Base-by-base conservation (phyloP, 2,113 vertebrate species). In the Malurus alboscapulatus region DNA sequence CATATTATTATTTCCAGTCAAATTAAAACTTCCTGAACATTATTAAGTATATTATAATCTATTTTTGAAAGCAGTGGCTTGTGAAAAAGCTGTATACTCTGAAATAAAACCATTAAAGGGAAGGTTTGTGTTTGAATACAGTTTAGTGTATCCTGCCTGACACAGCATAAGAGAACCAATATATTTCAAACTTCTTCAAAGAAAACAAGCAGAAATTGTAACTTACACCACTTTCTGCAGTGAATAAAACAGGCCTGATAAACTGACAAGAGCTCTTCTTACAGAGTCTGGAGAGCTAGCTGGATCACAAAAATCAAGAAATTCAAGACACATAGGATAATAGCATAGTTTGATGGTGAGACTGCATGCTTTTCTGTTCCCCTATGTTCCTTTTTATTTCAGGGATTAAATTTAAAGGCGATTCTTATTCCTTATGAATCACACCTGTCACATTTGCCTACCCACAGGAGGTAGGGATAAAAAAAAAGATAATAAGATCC, bases 331-430 rank as follows among this genome's bases (percentile, higher is more conserved):
- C 29, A 57, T 1, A 85, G 54, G 51, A 84, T 30, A 87, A 86
- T 12, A 25, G 54, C 42, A 82, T 20, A 57, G n/a, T 72, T 82
- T 27, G 62, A 88, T 78, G 68, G 88, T 25, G n/a, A 87, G 73
- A 78, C 42, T 50, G 54, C 44, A 34, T 7, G 38, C 50, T 51
- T 80, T 77, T 62, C 63, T 51, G 14, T 57, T 92, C 53, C 59
- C 18, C 45, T 29, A 81, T n/a, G 48, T 20, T 84, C 61, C 40
- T 55, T 94, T 90, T 74, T 65, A 82, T 89, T 90, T 87, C 29
- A 22, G 59, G 61, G 63, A 95, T 89, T 88, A 79, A 65, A 77
- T 62, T 90, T 55, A 58, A 92, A 87, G 66, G 45, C 45, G 88
- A 6, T 72, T 78, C 77, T 76, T 84, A 57, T 71, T 63, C 75